phyloP scores from a whole-genome alignment of 35 echinoderm and acorn worm species.

The Antedon bifida region DNA sequence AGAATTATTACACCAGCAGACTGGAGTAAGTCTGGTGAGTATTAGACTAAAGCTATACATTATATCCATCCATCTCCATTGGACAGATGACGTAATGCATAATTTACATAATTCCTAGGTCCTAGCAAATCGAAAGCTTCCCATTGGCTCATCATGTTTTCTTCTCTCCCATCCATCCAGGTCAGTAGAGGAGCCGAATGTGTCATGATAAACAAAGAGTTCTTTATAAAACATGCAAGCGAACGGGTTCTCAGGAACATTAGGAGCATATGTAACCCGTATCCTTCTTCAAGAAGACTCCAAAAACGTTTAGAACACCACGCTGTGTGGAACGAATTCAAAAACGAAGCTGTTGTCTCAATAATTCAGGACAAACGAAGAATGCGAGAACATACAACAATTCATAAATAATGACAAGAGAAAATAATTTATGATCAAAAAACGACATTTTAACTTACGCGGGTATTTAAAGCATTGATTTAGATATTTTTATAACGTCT shows the following conservation, averaged over 20 bases:
- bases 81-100: too few relatives aligned
- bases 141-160: too few relatives aligned
- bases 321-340: slow-evolving; percentile 68
- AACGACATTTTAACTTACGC: too few relatives aligned
- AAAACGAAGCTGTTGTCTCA: slow-evolving; percentile 42
- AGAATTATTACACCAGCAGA: slow-evolving; percentile 53
- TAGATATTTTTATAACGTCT: too few relatives aligned
- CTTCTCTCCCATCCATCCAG: too few relatives aligned
- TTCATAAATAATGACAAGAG: too few relatives aligned
- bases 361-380: slow-evolving; percentile 30
- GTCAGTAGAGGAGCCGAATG: slow-evolving; percentile 73
- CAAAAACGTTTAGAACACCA: slow-evolving; percentile 70
- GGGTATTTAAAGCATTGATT: too few relatives aligned
- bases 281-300: slow-evolving; percentile 41
- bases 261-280: slow-evolving; percentile 28
- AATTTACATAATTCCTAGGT: too few relatives aligned
- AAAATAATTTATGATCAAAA: too few relatives aligned
- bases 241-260: slow-evolving; percentile 46
- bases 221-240: slow-evolving; percentile 52
- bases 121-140: too few relatives aligned
- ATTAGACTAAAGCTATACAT: not conserved
- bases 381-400: slow-evolving; percentile 4
- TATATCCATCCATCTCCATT: too few relatives aligned
- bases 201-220: slow-evolving; percentile 73
- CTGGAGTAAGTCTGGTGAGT: slow-evolving; percentile 69